Base-by-base conservation (phyloP, 2,113 vertebrate species). In the Dipodomys merriami region DNA sequence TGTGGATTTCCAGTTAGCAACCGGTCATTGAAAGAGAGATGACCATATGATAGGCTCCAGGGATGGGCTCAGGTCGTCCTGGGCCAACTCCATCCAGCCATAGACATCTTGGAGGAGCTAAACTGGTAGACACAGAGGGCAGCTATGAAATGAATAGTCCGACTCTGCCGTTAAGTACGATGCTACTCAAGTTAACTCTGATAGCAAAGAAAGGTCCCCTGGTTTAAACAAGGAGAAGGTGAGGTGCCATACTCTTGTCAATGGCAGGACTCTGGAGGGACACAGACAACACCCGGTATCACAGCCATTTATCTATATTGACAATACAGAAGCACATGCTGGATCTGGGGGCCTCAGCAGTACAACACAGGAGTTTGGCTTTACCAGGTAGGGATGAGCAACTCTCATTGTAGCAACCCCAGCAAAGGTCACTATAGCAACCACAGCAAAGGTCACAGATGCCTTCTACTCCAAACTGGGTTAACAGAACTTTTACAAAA, bases 361-460 rank as follows among this genome's bases (percentile, higher is more conserved):
- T 46, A 30, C 4, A 18, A 4, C 1, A 18, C 13, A 4, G 6
- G 53, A 68, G 4, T 2, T 16, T 2, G 46, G 53, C 29, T n/a
- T 57, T 35, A 35, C 33, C 27, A 30, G 18, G 19, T 12, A 22
- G 91, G 29, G 35, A 30, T 10, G 33, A 35, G 39, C 8, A 4
- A 49, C 49, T 9, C 49, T 49, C 49, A 49, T 49, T 39, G 49
- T 49, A 12, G 49, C 39, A 39, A 13, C 60, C 3, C 33, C 11
- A 22, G 7, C 0, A 0, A 20, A 1, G 2, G 5, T 15, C 80
- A 65, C 11, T 5, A 39, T 39, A 39, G 39, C 39, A 39, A 39
- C 60, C 3, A 44, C 11, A 22, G 7, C 0, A 0, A 20, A 1
- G 2, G 2, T 15, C 80, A 65, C 11, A 5, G 33, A 39, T 6